Evolutionary conservation across 2,797 vertebrate genomes (phyloP).

Genomic region (Chelidonichthys spinosus): DNA sequence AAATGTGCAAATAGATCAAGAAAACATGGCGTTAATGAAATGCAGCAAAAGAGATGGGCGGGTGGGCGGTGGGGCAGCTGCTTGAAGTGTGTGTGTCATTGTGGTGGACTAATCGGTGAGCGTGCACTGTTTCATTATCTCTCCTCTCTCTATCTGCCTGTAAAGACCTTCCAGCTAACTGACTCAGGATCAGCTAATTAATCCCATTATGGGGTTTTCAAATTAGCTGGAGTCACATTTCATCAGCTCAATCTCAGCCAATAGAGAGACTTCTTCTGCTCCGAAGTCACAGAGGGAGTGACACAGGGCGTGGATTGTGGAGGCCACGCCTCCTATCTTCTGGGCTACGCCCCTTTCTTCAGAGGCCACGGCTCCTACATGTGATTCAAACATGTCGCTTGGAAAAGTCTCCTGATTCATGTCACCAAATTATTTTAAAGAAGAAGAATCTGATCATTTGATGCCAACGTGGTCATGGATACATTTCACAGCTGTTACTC

Average conservation of each 20-base stretch:
- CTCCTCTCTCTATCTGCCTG: slow-evolving; percentile 50
- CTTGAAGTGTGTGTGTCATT: slow-evolving; percentile 16
- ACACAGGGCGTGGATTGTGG: slow-evolving; percentile 28
- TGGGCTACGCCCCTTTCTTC: too few species aligned
- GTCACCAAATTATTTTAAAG: too few species aligned
- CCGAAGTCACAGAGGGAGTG: slow-evolving; percentile 23
- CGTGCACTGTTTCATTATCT: slow-evolving; percentile 67
- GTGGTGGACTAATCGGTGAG: slow-evolving; percentile 40
- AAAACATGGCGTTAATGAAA: slow-evolving; percentile 34
- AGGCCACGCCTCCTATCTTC: not conserved
- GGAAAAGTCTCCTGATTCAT: too few species aligned
- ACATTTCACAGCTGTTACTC: too few species aligned
- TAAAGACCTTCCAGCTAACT: slow-evolving; percentile 66
- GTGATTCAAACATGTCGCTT: not conserved
- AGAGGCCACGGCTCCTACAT: not conserved
- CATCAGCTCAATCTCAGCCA: slow-evolving; percentile 64
- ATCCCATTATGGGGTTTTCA: slow-evolving; percentile 77
- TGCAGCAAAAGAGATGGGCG: slow-evolving; percentile 19
- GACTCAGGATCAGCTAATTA: slow-evolving; percentile 76
- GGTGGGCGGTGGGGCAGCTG: not conserved
- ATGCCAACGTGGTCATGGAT: too few species aligned
- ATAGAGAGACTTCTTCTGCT: slow-evolving; percentile 27
- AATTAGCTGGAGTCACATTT: slow-evolving; percentile 73
- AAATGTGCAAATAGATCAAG: slow-evolving; percentile 30
- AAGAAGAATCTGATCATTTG: too few species aligned